phyloP scores from a whole-genome alignment of 2,888 invertebrate species.

The Microchrysa polita region DNA sequence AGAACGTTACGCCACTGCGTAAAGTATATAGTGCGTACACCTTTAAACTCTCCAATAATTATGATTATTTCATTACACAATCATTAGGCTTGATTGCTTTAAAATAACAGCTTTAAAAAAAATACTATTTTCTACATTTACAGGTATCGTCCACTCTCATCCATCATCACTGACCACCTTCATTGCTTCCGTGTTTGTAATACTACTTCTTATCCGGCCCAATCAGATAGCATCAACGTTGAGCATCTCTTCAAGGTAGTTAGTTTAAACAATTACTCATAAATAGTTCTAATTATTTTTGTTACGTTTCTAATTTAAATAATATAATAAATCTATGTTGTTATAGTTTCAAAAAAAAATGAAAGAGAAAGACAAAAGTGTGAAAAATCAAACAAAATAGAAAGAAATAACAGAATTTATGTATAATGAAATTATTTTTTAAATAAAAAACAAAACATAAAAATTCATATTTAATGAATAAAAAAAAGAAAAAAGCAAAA shows the following conservation, averaged over 20 bases:
- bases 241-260: conserved; percentile 41
- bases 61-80: too few species aligned
- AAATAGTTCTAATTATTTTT: conserved; percentile 23
- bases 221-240: background rate
- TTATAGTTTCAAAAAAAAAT: conserved; percentile 20
- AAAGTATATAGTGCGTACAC: too few species aligned
- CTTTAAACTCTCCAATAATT: too few species aligned
- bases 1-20: too few species aligned
- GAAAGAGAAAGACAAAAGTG: conserved; percentile 34
- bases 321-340: background rate
- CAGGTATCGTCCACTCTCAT: too few species aligned
- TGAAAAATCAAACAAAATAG: conserved; percentile 25
- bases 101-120: too few species aligned
- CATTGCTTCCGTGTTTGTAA: too few species aligned
- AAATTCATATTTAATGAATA: background rate
- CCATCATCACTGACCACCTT: too few species aligned
- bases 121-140: too few species aligned
- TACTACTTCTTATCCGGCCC: too few species aligned
- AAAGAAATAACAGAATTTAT: background rate
- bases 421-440: background rate
- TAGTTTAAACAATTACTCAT: conserved; percentile 37
- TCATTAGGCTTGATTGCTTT: too few species aligned
- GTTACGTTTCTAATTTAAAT: conserved; percentile 16
- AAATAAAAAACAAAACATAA: too few species aligned
- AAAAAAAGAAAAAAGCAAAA: background rate